phyloP scores from a whole-genome alignment of 2,113 vertebrate genomes.

The Herpailurus yagouaroundi region DNA sequence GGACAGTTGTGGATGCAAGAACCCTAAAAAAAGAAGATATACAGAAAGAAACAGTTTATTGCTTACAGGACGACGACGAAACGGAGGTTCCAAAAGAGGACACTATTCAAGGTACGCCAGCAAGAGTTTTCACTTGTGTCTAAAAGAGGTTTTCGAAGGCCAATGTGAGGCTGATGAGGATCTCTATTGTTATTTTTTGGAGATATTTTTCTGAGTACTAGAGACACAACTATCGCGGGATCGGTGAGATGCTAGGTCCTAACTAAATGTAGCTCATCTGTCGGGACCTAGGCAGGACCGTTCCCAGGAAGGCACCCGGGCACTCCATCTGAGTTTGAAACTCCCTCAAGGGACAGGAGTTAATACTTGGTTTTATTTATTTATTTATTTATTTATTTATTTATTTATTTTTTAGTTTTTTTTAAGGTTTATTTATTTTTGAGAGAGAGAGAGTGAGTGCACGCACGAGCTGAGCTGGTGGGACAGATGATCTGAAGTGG shows the following conservation, averaged over 20 bases:
- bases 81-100: slow-evolving; percentile 94
- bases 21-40: slow-evolving; percentile 90
- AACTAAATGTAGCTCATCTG: background rate
- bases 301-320: background rate
- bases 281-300: background rate
- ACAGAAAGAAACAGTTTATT: slow-evolving; percentile 93
- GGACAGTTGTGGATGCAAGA: slow-evolving; percentile 93
- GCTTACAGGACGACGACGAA: slow-evolving; percentile 96
- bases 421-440: too few relatives aligned
- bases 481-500: too few relatives aligned
- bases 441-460: too few relatives aligned
- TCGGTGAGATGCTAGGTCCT: background rate
- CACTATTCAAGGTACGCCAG: slow-evolving; percentile 92
- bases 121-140: background rate
- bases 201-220: background rate
- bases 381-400: background rate
- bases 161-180: background rate
- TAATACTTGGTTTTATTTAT: slow-evolving; percentile 5
- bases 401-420: background rate
- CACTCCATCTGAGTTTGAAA: background rate
- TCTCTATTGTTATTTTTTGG: background rate
- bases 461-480: too few relatives aligned
- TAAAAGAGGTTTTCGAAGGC: background rate
- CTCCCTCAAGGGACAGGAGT: background rate
- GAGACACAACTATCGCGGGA: background rate